Base-by-base conservation (phyloP, 2,113 vertebrate species). In the Morone chrysops region DNA sequence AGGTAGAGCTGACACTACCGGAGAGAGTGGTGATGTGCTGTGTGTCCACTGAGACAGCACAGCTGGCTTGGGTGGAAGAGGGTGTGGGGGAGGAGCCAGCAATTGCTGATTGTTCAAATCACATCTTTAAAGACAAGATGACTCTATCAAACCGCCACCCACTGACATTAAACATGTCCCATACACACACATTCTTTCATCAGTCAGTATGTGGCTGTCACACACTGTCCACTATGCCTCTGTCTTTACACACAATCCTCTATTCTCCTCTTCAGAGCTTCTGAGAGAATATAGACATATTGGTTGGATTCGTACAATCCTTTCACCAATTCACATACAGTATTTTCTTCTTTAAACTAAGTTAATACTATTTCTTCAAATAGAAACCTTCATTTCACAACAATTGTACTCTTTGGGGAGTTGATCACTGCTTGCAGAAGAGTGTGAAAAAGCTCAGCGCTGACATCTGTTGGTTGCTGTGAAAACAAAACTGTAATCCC, bases 151-250 rank as follows among this genome's bases (percentile, higher is more conserved):
- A 83, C 79, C 5, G 17, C 63, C 73, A 54, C 63, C 67, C 57
- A 20, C 63, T 70, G 61, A 72, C 80, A 74, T 90, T 66, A 81
- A 83, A 51, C 71, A 78, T 41, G 36, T 67, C 81, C 43, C 61
- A 38, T 62, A 65, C 66, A 59, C 69, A 57, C 75, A 68, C 69
- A 13, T 11, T 36, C 38, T 69, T 80, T 77, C 67, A 83, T 81
- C 43, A 68, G 40, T 76, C 81, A 75, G 92, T 92, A 82, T 83
- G 89, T 86, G 89, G 83, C 89, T 90, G 90, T 93, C 92, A 93
- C 90, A 90, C 87, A 82, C 86, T 93, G 83, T 91, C 75, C 80
- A 53, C 74, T 74, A 17, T 60, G 53, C 65, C 71, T 57, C 62
- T 63, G 41, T 53, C 67, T 74, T 81, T 48, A 93, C 84, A 92